Evolutionary conservation across 2,888 invertebrate genomes (phyloP).

Genomic region (Tachina grossa): DNA sequence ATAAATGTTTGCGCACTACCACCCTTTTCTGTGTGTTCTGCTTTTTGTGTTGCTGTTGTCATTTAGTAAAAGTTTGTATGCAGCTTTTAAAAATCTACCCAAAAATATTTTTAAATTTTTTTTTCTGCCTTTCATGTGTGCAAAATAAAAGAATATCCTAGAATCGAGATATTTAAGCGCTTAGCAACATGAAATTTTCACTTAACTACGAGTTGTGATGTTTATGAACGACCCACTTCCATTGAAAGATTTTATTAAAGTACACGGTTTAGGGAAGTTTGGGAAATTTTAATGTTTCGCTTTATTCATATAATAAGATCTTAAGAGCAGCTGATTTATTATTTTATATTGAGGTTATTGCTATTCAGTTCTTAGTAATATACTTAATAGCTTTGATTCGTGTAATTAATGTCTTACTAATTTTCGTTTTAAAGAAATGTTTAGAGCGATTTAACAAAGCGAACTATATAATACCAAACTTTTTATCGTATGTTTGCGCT

Average conservation of each 20-base stretch:
- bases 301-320: background rate
- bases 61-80: slow-evolving; percentile 24
- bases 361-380: too few species aligned
- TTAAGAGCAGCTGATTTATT: too few species aligned
- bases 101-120: slow-evolving; percentile 3
- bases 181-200: slow-evolving; percentile 66
- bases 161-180: slow-evolving; percentile 52
- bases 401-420: too few species aligned
- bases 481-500: slow-evolving; percentile 7
- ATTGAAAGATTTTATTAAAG: background rate
- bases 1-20: slow-evolving; percentile 69
- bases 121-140: slow-evolving; percentile 27
- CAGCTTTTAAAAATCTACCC: slow-evolving; percentile 54
- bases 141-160: slow-evolving; percentile 42
- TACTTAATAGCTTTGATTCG: too few species aligned
- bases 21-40: slow-evolving; percentile 54
- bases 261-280: background rate
- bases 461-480: background rate
- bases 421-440: too few species aligned
- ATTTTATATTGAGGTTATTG: too few species aligned
- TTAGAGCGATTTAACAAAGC: too few species aligned
- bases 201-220: slow-evolving; percentile 21
- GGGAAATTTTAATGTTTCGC: background rate
- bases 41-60: slow-evolving; percentile 53
- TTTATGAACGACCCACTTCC: background rate